phyloP scores from a whole-genome alignment of 2,113 vertebrate species.

The Indri indri region DNA sequence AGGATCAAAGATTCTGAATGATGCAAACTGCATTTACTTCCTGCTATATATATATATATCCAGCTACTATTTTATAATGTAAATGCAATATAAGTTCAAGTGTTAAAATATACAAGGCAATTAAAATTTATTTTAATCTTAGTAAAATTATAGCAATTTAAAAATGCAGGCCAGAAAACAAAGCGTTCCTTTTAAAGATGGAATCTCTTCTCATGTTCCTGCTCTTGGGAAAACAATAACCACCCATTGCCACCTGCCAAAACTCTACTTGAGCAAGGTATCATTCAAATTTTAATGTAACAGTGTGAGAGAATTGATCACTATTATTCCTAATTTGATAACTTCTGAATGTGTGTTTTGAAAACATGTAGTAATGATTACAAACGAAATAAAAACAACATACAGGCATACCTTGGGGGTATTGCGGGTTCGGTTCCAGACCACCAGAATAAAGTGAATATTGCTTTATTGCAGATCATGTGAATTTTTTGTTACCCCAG shows the following conservation, averaged over 20 bases:
- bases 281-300: too few species aligned
- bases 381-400: not conserved
- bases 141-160: not conserved
- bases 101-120: not conserved
- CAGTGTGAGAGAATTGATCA: accelerated
- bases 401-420: not conserved
- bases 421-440: not conserved
- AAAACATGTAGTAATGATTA: not conserved
- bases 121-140: not conserved
- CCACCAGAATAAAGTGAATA: not conserved
- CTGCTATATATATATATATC: too few species aligned
- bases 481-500: not conserved
- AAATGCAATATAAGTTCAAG: not conserved
- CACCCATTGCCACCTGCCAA: not conserved
- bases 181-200: not conserved
- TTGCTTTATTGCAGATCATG: not conserved
- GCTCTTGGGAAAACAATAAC: too few species aligned
- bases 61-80: not conserved
- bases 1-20: not conserved
- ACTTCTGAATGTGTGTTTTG: not conserved
- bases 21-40: not conserved
- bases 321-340: too few species aligned
- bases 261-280: accelerated
- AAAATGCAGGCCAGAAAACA: not conserved
- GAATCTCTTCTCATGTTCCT: too few species aligned